Evolutionary conservation across 1,140 invertebrate genomes (phyloP), one percentile per base, ranked within the genome.

Genomic region (Pseudomyrmex sp.): DNA sequence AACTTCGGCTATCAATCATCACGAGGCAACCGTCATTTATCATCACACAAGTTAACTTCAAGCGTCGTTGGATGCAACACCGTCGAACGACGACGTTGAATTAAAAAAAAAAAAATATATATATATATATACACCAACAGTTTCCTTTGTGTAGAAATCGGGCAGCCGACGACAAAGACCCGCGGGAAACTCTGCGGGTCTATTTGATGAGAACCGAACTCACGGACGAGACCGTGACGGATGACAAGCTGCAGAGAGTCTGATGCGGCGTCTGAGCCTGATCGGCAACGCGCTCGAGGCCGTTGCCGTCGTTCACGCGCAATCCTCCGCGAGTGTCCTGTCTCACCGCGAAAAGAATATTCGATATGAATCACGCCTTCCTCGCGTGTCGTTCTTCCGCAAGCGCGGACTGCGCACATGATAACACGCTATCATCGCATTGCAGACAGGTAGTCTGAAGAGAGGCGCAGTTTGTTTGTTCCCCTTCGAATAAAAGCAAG

Each of bases 271-370:
- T 82, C 76, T 89, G 61, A 80, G 79, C 68, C 61, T 80, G 26
- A 77, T 59, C 44, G 87, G 63, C 26, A 80, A 50, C 35, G 75
- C 69, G 12, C 75, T 88, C 15, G 89, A 89, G 56, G 85, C 85
- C 18, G 62, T 88, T 9, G 59, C 77, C 18, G 18, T 59, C 85
- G 88, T 0, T 0, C 82, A 88, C 48, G 50, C 72, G 12, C 83
- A 86, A 61, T 90, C 88, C 26, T 84, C 18, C 89, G 35, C 82
- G 84, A 83, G 65, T 87, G 13, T 85, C 80, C n/a, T 62, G 85
- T 83, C 52, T 83, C 18, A 52, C 87, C 23, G 79, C 62, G 9
- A 66, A 74, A 56, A 77, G 88, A 74, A 69, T 83, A 7, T 13
- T 88, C 3, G 73, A 88, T 59, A 63, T 85, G 59, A 75, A 68